Evolutionary conservation across 2,113 vertebrate genomes (phyloP).

Genomic region (Benthochromis sp.): DNA sequence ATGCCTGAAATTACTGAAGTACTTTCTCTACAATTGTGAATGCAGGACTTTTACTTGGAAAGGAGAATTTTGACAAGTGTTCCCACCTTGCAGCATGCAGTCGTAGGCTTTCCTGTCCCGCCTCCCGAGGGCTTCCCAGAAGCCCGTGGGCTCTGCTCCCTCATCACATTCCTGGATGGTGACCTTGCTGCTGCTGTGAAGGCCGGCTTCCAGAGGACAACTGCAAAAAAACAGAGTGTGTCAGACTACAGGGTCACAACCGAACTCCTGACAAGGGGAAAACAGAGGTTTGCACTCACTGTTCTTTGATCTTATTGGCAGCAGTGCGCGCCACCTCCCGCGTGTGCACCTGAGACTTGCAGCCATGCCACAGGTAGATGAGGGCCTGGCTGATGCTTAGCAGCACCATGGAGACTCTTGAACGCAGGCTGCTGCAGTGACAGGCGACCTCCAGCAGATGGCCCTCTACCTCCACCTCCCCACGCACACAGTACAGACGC

Average conservation of each 20-base stretch:
- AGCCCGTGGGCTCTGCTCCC: constrained; percentile 81
- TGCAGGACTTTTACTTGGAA: not conserved
- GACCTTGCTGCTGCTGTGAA: constrained; percentile 94
- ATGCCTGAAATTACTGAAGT: not conserved
- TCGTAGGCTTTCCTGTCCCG: constrained; percentile 93
- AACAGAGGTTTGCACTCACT: constrained; percentile 70
- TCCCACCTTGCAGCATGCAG: constrained; percentile 94
- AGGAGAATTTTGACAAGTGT: not conserved
- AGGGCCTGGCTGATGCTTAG: constrained; percentile 88
- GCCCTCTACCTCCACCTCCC: constrained; percentile 87
- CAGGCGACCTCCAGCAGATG: constrained; percentile 93
- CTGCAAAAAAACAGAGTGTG: constrained; percentile 48
- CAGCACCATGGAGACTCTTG: constrained; percentile 90
- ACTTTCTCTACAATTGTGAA: not conserved
- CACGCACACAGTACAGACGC: constrained; percentile 93
- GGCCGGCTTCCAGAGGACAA: constrained; percentile 87
- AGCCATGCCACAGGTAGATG: constrained; percentile 97
- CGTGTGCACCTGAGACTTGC: constrained; percentile 89
- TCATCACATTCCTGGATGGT: constrained; percentile 90
- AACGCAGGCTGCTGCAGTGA: constrained; percentile 95
- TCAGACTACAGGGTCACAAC: not conserved
- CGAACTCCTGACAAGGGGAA: not conserved
- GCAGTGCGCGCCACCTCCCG: constrained; percentile 84
- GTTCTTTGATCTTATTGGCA: constrained; percentile 88
- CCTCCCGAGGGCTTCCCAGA: constrained; percentile 88